Evolutionary conservation across 2,113 vertebrate genomes (phyloP).

Genomic region (Tenebrosternarchus preto): DNA sequence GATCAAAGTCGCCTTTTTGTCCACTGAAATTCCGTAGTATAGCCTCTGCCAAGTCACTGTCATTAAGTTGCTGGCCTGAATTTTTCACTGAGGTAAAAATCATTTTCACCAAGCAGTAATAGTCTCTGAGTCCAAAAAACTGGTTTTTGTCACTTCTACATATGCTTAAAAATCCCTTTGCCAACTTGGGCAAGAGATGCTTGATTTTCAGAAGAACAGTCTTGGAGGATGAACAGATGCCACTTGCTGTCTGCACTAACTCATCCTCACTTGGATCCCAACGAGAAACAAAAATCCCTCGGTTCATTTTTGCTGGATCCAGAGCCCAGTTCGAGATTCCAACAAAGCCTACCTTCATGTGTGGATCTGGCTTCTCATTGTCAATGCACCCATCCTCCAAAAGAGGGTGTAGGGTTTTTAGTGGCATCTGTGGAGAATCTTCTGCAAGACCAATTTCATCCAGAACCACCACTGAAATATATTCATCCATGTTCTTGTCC

Average conservation of each 20-base stretch:
- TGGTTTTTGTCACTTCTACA: constrained; percentile 68
- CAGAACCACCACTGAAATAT: constrained; percentile 77
- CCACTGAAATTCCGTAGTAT: constrained; percentile 79
- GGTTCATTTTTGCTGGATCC: constrained; percentile 82
- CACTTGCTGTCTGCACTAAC: constrained; percentile 75
- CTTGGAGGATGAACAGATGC: constrained; percentile 71
- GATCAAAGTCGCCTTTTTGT: constrained; percentile 66
- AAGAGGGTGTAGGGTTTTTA: constrained; percentile 80
- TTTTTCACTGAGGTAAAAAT: constrained; percentile 67
- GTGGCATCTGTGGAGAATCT: constrained; percentile 79
- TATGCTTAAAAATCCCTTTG: constrained; percentile 71
- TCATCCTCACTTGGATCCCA: constrained; percentile 75
- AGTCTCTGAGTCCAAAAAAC: constrained; percentile 80
- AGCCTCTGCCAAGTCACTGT: constrained; percentile 66
- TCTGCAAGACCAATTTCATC: constrained; percentile 81
- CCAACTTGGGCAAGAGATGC: constrained; percentile 70
- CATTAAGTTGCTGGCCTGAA: constrained; percentile 58
- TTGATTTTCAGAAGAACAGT: constrained; percentile 65
- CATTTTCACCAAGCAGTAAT: constrained; percentile 79
- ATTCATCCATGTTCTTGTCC: constrained; percentile 75
- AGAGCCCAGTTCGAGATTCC: constrained; percentile 83
- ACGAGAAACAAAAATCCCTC: constrained; percentile 78
- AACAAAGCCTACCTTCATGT: constrained; percentile 80
- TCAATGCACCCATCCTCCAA: constrained; percentile 79
- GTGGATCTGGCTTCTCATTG: constrained; percentile 69